Evolutionary conservation across 2,113 vertebrate genomes (phyloP).

Genomic region (Labrus mixtus): DNA sequence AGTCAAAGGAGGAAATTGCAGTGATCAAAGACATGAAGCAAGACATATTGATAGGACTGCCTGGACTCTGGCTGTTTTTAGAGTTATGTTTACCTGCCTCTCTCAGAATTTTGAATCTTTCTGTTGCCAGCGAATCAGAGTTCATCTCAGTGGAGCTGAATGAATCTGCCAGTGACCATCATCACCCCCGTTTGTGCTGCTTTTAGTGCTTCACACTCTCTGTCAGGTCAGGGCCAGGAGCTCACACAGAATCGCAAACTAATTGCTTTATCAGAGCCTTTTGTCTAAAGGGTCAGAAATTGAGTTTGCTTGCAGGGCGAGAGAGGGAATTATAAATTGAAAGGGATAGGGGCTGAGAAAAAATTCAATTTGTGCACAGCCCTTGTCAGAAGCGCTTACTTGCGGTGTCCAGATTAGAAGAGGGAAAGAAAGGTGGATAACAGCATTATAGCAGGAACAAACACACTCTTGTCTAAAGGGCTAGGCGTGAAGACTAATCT

Average conservation of each 20-base stretch:
- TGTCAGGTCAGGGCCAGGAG: conserved; percentile 52
- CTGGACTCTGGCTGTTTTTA: conserved; percentile 35
- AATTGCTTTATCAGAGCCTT: conserved; percentile 80
- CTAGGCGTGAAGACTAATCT: conserved; percentile 59
- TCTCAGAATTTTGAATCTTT: conserved; percentile 35
- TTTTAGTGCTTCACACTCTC: conserved; percentile 55
- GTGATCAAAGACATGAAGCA: conserved; percentile 34
- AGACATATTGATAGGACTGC: conserved; percentile 31
- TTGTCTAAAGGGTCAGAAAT: conserved; percentile 80
- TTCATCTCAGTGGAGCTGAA: conserved; percentile 44
- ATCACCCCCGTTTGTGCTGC: conserved; percentile 57
- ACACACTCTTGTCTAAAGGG: conserved; percentile 73
- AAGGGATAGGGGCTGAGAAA: conserved; percentile 71
- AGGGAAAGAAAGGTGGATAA: conserved; percentile 64
- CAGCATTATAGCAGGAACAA: conserved; percentile 68
- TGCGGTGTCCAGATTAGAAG: conserved; percentile 74
- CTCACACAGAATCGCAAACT: conserved; percentile 66
- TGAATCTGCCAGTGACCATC: conserved; percentile 58
- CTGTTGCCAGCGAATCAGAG: conserved; percentile 56
- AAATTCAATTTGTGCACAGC: conserved; percentile 76
- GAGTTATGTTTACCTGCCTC: conserved; percentile 37
- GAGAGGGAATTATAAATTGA: conserved; percentile 75
- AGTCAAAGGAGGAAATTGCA: conserved; percentile 42
- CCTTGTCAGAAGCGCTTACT: conserved; percentile 79
- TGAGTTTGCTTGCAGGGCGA: conserved; percentile 70